Base-by-base conservation (phyloP, 2,113 vertebrate genomes). In the Dryoscopus gambensis region DNA sequence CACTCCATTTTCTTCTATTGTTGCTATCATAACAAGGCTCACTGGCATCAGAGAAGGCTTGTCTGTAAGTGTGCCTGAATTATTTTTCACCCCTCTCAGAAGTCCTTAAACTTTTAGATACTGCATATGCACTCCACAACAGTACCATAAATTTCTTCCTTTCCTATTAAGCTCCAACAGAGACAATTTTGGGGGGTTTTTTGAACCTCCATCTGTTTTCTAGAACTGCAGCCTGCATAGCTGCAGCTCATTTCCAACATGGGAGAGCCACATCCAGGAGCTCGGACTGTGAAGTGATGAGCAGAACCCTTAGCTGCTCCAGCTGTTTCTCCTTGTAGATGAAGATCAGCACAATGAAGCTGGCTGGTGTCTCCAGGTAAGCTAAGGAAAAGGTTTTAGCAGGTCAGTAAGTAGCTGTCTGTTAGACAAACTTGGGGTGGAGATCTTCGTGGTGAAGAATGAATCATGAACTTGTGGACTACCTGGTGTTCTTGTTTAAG, bases 301-400 rank as follows among this genome's bases (percentile, higher is more conserved):
- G 44, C 39, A 71, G 37, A 95, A 12, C 64, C 93, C 84, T 73
- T 97, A 52, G 96, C 96, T 93, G 94, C 97, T 87, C 77, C 98
- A 75, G 97, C 16, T 63, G 19, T 35, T 93, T 68, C 47, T 94
- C 90, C 97, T 96, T 64, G 96, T 96, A 97, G 95, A 97, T 64
- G 96, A 98, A 68, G 97, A 98, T 78, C 96, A 97, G 78, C 98
- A 96, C 90, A 97, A 97, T 64, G 89, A 98, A 97, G 97, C 97
- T 95, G 98, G 97, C 80, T 90, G 42, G n/a, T 95, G 50, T 94
- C 52, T 62, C 97, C 97, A 98, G 97, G 97, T 98, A 88, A 98
- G 96, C 53, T 46, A 76, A 47, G 78, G 31, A 46, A 69, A 64
- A 78, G 42, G 21, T 65, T 85, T 89, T 23, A 77, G 40, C 20